Conservation (phyloP, 2,113 vertebrate genomes). For the Garra rufa region DNA sequence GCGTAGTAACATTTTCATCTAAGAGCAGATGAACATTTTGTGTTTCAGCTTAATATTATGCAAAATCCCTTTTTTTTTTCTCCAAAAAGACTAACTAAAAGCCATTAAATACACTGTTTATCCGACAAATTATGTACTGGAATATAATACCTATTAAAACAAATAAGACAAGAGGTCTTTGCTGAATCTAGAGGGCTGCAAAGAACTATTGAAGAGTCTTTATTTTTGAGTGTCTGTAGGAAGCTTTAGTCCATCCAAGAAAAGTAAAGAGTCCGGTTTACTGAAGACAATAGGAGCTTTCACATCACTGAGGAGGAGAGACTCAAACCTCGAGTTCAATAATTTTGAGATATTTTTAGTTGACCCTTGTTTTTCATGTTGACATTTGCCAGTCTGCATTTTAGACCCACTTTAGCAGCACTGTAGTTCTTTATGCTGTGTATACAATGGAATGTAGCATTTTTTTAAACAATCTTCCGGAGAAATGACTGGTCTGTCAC, state of each 20-base stretch:
- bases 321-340: background rate
- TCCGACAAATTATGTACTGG: background rate
- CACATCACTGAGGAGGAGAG: background rate
- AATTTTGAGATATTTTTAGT: conserved; percentile 6
- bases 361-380: conserved; percentile 5
- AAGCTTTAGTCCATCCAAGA: conserved; percentile 17
- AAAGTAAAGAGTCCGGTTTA: conserved; percentile 20
- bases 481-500: background rate
- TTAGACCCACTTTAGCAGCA: background rate
- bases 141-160: too few species aligned
- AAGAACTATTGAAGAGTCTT: background rate
- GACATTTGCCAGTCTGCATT: background rate
- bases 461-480: background rate
- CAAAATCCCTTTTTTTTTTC: background rate
- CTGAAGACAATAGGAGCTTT: conserved; percentile 23
- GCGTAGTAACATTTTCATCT: background rate
- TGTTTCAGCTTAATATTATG: background rate
- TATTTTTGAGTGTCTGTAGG: conserved; percentile 11
- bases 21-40: conserved; percentile 2
- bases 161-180: conserved; percentile 26
- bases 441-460: background rate
- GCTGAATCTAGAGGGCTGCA: background rate
- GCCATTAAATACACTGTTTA: too few species aligned
- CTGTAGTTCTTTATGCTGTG: background rate
- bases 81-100: background rate